Conservation (phyloP, 2,797 vertebrate genomes). For the Darevskia mixta region DNA sequence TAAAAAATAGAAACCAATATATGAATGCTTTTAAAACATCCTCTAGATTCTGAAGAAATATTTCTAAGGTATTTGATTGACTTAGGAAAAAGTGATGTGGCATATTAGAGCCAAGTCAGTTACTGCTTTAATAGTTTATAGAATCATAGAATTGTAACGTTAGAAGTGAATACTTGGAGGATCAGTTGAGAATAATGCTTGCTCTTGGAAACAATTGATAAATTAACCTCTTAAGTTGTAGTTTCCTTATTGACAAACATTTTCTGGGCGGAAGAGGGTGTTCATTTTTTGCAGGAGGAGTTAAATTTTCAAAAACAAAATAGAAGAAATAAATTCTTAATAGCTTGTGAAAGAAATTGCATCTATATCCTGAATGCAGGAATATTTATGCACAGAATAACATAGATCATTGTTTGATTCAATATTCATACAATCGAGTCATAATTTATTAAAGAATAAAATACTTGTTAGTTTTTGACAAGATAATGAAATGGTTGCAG, state of each 20-base stretch:
- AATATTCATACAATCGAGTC: neutral
- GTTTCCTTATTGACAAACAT: neutral
- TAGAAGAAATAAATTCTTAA: neutral
- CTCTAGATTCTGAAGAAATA: no score
- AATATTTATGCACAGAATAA: neutral
- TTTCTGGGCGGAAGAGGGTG: no score
- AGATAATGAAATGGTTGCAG: neutral
- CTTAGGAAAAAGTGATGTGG: no score
- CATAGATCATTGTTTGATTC: conserved; percentile 1
- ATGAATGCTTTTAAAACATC: neutral
- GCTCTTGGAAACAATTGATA: neutral
- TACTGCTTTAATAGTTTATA: neutral
- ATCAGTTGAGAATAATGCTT: neutral
- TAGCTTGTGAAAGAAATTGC: neutral
- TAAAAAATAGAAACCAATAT: neutral
- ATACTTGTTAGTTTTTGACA: neutral
- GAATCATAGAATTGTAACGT: neutral
- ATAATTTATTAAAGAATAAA: conserved; percentile 2
- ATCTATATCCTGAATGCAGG: neutral
- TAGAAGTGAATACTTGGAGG: neutral
- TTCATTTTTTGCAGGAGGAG: neutral
- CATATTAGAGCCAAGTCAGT: neutral
- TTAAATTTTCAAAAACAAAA: neutral
- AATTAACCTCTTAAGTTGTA: neutral
- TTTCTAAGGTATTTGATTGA: no score